A percentile compares a stretch with the other conserved stretches of the same genome.
Evolutionary conservation across 2,888 invertebrate species (phyloP).

Genomic region (Caradrina clavipalpis): DNA sequence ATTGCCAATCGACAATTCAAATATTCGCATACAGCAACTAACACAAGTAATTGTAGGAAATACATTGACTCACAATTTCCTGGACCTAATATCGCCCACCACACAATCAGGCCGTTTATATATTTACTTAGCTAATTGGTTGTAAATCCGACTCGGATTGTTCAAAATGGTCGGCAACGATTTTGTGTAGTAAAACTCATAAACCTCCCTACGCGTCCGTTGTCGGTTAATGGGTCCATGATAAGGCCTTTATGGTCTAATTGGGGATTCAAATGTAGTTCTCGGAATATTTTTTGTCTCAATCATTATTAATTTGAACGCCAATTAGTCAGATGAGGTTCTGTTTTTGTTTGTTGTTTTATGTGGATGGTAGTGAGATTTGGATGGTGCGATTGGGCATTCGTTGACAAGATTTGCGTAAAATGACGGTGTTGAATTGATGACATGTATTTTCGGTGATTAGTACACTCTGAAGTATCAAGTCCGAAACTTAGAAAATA

Average conservation of each 20-base stretch:
- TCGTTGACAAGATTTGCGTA: neutral
- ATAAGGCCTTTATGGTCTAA: conserved; percentile 88
- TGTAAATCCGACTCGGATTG: conserved; percentile 86
- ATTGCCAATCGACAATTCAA: neutral
- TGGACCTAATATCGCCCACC: conserved; percentile 73
- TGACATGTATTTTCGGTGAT: neutral
- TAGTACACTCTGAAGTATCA: too few relatives aligned
- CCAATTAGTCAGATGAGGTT: conserved; percentile 79
- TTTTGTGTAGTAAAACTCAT: conserved; percentile 89
- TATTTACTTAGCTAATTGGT: conserved; percentile 88
- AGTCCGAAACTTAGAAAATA: too few relatives aligned
- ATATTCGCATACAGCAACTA: neutral
- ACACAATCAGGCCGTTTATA: conserved; percentile 77
- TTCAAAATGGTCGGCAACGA: conserved; percentile 86
- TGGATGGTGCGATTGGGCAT: neutral
- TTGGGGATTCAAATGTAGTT: conserved; percentile 80
- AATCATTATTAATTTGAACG: conserved; percentile 87
- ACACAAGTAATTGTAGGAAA: conserved; percentile 20
- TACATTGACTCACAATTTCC: conserved; percentile 51
- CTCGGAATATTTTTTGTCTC: conserved; percentile 78
- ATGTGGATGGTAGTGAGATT: conserved; percentile 14
- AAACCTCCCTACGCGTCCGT: conserved; percentile 87
- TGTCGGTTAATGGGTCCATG: conserved; percentile 86
- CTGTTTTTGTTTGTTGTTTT: conserved; percentile 53
- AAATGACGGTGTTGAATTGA: neutral